phyloP scores from a whole-genome alignment of 2,113 vertebrate genomes.

The Thymallus thymallus region DNA sequence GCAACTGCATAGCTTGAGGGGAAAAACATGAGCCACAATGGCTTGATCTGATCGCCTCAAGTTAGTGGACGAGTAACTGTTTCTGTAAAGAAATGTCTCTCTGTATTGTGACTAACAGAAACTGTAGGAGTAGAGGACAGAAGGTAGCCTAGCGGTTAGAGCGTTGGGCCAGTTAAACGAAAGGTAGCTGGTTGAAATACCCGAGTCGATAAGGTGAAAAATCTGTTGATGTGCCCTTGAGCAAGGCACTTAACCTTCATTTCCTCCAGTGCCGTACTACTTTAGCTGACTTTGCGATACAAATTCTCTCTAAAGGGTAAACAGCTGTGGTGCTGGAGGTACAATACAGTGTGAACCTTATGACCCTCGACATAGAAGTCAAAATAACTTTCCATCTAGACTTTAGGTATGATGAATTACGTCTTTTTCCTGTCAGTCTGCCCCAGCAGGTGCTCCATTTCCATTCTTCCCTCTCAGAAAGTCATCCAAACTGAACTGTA shows the following conservation, averaged over 20 bases:
- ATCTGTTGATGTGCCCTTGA: too few species aligned
- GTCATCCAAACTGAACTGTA: not conserved
- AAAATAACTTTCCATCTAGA: not conserved
- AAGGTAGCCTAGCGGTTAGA: too few species aligned
- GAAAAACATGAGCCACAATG: not conserved
- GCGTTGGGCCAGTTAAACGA: too few species aligned
- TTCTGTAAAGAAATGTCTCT: not conserved
- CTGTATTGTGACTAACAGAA: not conserved
- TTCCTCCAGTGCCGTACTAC: too few species aligned
- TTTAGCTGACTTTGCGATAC: too few species aligned
- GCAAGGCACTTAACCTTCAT: too few species aligned
- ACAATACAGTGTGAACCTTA: not conserved
- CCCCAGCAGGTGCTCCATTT: conserved; percentile 13
- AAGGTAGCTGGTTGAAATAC: too few species aligned
- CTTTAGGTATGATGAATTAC: not conserved
- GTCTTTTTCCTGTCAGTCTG: not conserved
- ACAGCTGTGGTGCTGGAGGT: not conserved
- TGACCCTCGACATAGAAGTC: not conserved
- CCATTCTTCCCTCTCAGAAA: not conserved
- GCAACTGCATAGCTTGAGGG: not conserved
- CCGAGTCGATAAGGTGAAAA: too few species aligned
- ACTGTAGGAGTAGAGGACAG: not conserved
- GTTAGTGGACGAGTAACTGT: not conserved
- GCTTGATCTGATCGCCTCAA: not conserved
- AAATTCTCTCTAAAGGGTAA: not conserved